Percentiles rank a stretch among this genome's conserved stretches.
These are phyloP conservation scores for Notechis scutatus DNA, from an alignment of 2,113 vertebrate species.

Conservation along the genomic window DNA sequence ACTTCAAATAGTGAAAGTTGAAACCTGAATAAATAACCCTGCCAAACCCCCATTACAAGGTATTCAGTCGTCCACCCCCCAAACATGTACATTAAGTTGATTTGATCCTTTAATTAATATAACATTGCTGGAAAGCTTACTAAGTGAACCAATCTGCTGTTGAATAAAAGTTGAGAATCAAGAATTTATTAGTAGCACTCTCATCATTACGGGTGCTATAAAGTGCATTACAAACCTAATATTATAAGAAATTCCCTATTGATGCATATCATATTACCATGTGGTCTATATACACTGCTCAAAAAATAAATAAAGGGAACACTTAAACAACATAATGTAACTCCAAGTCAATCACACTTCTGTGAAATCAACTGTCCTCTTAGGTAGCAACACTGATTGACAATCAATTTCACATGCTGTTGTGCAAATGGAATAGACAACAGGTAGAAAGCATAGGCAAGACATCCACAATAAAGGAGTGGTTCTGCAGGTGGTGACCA, in stretches of 20 bases:
- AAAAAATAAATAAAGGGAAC: too few relatives aligned
- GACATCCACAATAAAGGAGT: too few relatives aligned
- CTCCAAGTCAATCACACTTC: too few relatives aligned
- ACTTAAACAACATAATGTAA: too few relatives aligned
- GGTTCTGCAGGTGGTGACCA: too few relatives aligned
- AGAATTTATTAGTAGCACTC: neutral
- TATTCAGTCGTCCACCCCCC: neutral
- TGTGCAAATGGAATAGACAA: too few relatives aligned
- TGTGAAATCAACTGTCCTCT: too few relatives aligned
- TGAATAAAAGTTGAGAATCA: constrained; percentile 11
- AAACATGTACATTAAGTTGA: neutral
- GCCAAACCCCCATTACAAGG: neutral
- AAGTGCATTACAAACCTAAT: neutral
- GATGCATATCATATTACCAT: neutral
- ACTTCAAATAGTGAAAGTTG: neutral
- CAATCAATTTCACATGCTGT: too few relatives aligned
- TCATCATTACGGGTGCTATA: neutral
- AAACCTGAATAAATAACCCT: neutral
- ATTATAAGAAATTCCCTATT: neutral
- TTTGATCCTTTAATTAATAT: neutral
- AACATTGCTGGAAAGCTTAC: neutral
- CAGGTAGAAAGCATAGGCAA: too few relatives aligned
- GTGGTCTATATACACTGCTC: neutral
- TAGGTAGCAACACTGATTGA: too few relatives aligned
- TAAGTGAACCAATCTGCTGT: constrained; percentile 11